These are phyloP conservation scores for Heteromurus nitidus DNA, from an alignment of 2,888 invertebrate genomes.

Conservation along the genomic window DNA sequence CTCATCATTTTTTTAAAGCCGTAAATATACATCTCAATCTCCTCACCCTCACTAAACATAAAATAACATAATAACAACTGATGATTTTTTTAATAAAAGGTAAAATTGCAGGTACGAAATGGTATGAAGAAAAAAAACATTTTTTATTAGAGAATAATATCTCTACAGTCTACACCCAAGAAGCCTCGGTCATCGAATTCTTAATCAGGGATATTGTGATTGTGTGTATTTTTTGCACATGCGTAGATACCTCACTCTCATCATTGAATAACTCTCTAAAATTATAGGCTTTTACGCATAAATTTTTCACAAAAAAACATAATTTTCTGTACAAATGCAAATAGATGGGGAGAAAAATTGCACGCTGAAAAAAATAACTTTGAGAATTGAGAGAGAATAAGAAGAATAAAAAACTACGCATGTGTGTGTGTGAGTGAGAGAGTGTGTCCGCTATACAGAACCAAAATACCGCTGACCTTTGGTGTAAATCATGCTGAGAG, in stretches of 20 bases:
- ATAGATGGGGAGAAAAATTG: too few relatives aligned
- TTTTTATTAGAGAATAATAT: too few relatives aligned
- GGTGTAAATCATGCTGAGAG: constrained; percentile 73
- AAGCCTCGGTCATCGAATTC: constrained; percentile 53
- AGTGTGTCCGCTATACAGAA: constrained; percentile 70
- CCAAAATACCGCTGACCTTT: constrained; percentile 73
- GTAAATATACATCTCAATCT: too few relatives aligned
- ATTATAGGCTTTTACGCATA: neutral
- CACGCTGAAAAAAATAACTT: too few relatives aligned
- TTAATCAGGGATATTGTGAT: too few relatives aligned
- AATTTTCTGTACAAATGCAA: too few relatives aligned
- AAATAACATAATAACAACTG: neutral
- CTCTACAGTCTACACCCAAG: constrained; percentile 40
- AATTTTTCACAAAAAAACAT: too few relatives aligned
- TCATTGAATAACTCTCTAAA: constrained; percentile 48
- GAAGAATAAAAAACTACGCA: too few relatives aligned
- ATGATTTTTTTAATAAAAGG: neutral
- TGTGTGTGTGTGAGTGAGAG: too few relatives aligned
- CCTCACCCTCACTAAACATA: neutral
- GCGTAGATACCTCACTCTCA: too few relatives aligned
- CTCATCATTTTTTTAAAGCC: constrained; percentile 27
- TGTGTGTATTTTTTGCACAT: too few relatives aligned
- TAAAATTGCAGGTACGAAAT: constrained; percentile 59
- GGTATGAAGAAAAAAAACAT: constrained; percentile 30
- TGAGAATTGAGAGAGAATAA: too few relatives aligned